A percentile compares a stretch with the other conserved stretches of the same genome.
Conservation (phyloP, 2,113 vertebrate genomes). For the Microcebus lehilahytsara region DNA sequence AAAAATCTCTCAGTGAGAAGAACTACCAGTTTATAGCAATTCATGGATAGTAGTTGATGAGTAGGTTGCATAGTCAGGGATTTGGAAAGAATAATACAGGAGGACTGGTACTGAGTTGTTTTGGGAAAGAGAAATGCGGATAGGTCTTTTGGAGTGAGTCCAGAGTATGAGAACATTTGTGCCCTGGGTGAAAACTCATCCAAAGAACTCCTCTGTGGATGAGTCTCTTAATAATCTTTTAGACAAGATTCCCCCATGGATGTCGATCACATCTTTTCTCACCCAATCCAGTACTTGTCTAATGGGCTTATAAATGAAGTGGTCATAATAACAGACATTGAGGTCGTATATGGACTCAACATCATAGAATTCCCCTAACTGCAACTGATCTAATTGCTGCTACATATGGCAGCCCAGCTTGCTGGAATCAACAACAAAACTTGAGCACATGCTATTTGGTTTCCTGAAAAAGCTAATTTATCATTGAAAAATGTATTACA, state of each 20-base stretch:
- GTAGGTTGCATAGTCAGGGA: neutral
- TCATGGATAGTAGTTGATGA: neutral
- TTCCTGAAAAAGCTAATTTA: neutral
- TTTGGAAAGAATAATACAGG: neutral
- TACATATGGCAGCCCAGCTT: neutral
- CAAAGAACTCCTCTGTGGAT: neutral
- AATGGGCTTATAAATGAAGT: neutral
- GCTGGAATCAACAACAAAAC: neutral
- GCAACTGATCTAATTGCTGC: neutral
- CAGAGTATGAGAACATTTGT: neutral
- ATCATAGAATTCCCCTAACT: neutral
- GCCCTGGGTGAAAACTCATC: neutral
- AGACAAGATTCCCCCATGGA: neutral
- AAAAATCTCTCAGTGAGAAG: neutral
- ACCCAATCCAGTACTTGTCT: neutral
- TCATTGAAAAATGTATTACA: neutral
- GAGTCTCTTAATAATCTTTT: neutral
- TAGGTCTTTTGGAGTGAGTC: neutral
- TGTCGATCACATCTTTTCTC: neutral
- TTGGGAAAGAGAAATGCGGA: neutral
- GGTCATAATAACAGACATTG: neutral
- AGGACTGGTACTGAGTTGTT: neutral
- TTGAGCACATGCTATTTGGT: neutral
- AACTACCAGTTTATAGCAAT: neutral
- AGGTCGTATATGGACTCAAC: neutral